Base-by-base conservation (phyloP, 2,888 invertebrate genomes). In the Epirrita christyi region DNA sequence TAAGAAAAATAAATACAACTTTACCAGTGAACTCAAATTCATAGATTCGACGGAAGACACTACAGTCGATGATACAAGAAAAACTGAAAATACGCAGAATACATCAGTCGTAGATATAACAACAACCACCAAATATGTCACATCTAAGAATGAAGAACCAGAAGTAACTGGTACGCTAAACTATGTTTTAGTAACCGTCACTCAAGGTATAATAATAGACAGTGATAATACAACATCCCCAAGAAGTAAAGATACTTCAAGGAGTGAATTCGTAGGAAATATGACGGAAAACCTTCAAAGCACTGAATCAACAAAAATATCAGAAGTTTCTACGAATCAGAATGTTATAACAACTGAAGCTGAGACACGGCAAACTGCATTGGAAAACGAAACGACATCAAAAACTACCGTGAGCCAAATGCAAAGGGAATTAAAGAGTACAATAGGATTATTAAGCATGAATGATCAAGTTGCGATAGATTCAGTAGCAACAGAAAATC, bases 381-480 rank as follows among this genome's bases (percentile, higher is more conserved):
- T 6, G 9, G 32, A 38, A 45, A 40, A 46, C 15, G 29, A 9
- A 5, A 41, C 40, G 32, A 5, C 10, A 5, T 42, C 41, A 11
- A 11, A 38, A 11, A 14, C 38, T 40, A n/a, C 43, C 11, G 14
- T 27, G 8, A 44, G 6, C n/a, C 13, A n/a, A 29, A 40, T 8
- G 1, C 43, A 52, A 28, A 43, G 8, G 8, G 13, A 29, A 40
- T 15, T 9, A 10, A 48, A 15, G 5, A 40, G 6, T 32, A 36
- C 29, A 6, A 38, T 7, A 37, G 34, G n/a, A 34, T 0, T 11
- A 28, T 11, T 40, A 29, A 52, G 13, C 3, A 10, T 45, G 6
- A 47, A 15, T 42, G 55, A 61, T 40, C 46, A 59, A 43, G 45
- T 55, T 6, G 15, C 46, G 37, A 51, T 46, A 27, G 48, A 61